Conservation (phyloP, 1,140 invertebrate species). For the Brachystomella parvula region DNA sequence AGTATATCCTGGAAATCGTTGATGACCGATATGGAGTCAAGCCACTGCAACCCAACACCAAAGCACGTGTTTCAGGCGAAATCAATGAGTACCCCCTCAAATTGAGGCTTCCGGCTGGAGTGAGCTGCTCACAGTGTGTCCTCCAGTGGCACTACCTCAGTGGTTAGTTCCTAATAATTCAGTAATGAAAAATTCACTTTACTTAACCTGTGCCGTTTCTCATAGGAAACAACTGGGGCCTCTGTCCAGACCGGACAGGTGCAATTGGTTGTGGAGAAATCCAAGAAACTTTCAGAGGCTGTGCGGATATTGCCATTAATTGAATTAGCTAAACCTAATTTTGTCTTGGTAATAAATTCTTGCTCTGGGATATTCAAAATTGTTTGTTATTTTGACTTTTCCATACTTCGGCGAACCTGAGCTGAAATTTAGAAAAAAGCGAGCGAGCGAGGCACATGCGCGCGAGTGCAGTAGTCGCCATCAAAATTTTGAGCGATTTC, state of each 20-base stretch:
- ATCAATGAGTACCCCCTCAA: background rate
- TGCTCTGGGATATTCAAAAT: too few species aligned
- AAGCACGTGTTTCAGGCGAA: background rate
- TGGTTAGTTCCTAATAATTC: background rate
- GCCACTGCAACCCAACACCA: background rate
- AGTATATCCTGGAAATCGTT: conserved; percentile 44
- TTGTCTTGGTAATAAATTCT: too few species aligned
- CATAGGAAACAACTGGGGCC: conserved; percentile 40
- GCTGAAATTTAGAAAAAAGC: too few species aligned
- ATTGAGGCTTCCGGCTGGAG: background rate
- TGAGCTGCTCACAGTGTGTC: conserved; percentile 42
- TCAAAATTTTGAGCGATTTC: too few species aligned
- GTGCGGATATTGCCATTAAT: conserved; percentile 43
- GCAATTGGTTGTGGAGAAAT: conserved; percentile 41
- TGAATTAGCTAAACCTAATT: too few species aligned
- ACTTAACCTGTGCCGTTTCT: background rate
- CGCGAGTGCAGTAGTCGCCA: too few species aligned
- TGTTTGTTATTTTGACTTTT: too few species aligned
- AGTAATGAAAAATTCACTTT: background rate
- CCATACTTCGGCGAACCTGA: too few species aligned
- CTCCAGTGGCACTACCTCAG: conserved; percentile 43
- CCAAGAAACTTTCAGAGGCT: conserved; percentile 45
- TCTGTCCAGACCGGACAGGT: conserved; percentile 38
- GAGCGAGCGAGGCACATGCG: too few species aligned
- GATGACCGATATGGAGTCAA: conserved; percentile 45